Percentiles rank a stretch among this genome's conserved stretches.
These are phyloP conservation scores for Eutrigla gurnardus DNA, from an alignment of 2,797 vertebrate genomes.

Conservation along the genomic window DNA sequence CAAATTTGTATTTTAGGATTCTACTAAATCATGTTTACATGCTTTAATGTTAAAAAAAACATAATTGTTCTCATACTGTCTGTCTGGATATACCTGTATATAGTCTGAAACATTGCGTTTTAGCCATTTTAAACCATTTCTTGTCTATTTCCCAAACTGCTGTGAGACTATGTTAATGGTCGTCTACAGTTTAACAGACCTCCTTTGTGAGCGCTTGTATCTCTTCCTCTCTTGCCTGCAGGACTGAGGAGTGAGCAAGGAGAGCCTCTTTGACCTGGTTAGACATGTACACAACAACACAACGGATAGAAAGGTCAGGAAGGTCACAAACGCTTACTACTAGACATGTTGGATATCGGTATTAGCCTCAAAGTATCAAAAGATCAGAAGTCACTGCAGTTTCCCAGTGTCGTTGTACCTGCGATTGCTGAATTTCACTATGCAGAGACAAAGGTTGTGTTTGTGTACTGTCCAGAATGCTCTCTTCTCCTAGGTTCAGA, in stretches of 20 bases:
- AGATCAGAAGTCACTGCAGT: background rate
- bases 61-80: too few relatives aligned
- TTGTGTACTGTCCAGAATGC: constrained; percentile 71
- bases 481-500: constrained; percentile 80
- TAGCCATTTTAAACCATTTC: background rate
- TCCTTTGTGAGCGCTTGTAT: constrained; percentile 79
- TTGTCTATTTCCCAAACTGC: too few relatives aligned
- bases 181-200: constrained; percentile 67
- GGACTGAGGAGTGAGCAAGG: constrained; percentile 78
- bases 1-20: background rate
- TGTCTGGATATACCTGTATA: too few relatives aligned
- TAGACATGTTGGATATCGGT: background rate
- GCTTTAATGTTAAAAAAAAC: background rate
- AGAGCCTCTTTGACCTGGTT: constrained; percentile 83
- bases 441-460: constrained; percentile 76
- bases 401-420: constrained; percentile 68
- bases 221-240: constrained; percentile 81
- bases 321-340: background rate
- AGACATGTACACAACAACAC: constrained; percentile 12
- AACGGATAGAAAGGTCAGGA: background rate
- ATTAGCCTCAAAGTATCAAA: background rate
- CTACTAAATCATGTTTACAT: background rate
- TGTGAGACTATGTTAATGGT: background rate
- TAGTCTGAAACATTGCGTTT: background rate
- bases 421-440: constrained; percentile 81